Conservation (phyloP, 2,113 vertebrate species). For the Podarcis raffonei region DNA sequence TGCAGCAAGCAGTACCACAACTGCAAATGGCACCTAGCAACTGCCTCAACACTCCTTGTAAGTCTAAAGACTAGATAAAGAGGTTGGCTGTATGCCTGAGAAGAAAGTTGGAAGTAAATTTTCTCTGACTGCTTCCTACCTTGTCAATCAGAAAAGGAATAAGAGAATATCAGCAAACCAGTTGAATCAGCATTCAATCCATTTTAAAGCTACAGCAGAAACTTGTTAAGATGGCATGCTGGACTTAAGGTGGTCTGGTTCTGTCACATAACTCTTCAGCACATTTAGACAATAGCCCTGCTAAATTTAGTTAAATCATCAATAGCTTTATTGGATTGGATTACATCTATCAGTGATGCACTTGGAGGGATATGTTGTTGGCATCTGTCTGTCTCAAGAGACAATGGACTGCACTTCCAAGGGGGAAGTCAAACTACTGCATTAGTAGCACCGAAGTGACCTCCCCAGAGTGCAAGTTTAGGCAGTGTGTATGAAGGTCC, state of each 20-base stretch:
- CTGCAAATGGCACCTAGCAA: background rate
- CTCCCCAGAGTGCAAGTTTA: too few relatives aligned
- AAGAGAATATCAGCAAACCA: background rate
- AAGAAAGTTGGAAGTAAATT: background rate
- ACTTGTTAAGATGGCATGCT: background rate
- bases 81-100: background rate
- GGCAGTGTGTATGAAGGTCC: too few relatives aligned
- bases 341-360: background rate
- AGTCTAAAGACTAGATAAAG: background rate
- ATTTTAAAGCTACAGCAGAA: background rate
- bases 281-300: too few relatives aligned
- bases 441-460: too few relatives aligned
- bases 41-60: background rate
- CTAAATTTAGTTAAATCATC: slow-evolving; percentile 39
- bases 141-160: background rate
- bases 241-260: background rate
- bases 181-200: background rate
- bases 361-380: background rate
- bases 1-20: background rate
- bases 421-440: too few relatives aligned
- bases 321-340: slow-evolving; percentile 42
- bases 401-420: too few relatives aligned
- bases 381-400: too few relatives aligned
- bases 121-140: background rate
- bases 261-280: background rate